Base-by-base conservation (phyloP, 2,888 invertebrate species). In the Hemicrepidius hirtus region DNA sequence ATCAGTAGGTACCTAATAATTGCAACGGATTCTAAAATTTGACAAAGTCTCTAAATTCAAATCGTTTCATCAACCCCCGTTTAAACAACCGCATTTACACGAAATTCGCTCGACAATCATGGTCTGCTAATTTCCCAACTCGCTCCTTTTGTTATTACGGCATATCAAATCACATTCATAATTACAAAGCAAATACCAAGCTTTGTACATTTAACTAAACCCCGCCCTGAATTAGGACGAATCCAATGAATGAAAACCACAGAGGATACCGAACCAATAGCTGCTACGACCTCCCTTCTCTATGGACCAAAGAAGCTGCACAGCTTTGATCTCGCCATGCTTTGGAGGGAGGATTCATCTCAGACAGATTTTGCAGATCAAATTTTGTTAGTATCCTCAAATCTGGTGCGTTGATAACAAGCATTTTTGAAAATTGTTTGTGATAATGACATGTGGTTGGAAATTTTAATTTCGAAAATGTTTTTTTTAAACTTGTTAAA, bases 131-230 rank as follows among this genome's bases (percentile, higher is more conserved):
- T 85, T 84, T 84, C 84, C 84, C 82, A 77, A 79, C 84, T 80
- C 83, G 80, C 81, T 84, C 82, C 85, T 84, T 84, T 83, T 83
- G 83, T 85, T 85, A 85, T 85, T 84, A 85, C 85, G 77, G 80
- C 80, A 80, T 80, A 81, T 80, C 81, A 86, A 86, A 87, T 86
- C 86, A 87, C 86, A 86, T 86, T 86, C 86, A 86, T 87, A 87
- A 87, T 87, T 86, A 85, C 86, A 85, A 85, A 84, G 86, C 86
- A 86, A 86, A 86, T 84, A 85, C 72, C 70, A 75, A 53, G 75
- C 75, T 75, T 77, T 75, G 76, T 77, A 77, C 77, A 74, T 80
- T 79, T 80, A 80, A 71, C 70, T 53, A 35, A 37, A 70, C 72
- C 71, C 73, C 77, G 78, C 81, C 81, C 75, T 68, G 55, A 65